A percentile compares a stretch with the other conserved stretches of the same genome.
phyloP scores from a whole-genome alignment of 2,797 vertebrate genomes.

The Cirrhinus molitorella region DNA sequence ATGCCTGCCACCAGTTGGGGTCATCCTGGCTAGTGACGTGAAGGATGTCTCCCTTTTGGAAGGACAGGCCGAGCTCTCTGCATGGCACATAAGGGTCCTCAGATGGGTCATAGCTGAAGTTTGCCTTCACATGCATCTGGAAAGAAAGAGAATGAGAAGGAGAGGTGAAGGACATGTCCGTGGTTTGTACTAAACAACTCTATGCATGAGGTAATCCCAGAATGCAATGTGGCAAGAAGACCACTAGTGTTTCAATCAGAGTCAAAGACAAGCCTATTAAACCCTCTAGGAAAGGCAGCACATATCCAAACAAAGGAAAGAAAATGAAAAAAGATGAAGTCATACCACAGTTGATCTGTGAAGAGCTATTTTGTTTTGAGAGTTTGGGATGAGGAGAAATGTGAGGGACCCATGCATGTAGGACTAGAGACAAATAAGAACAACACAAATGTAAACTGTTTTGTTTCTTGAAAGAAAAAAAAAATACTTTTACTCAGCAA shows the following conservation, averaged over 20 bases:
- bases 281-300: not conserved
- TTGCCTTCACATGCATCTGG: constrained; percentile 93
- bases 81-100: constrained; percentile 96
- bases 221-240: not conserved
- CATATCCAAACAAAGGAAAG: not conserved
- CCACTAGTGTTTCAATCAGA: not conserved
- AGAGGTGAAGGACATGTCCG: not conserved
- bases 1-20: constrained; percentile 98
- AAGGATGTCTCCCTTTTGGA: constrained; percentile 96
- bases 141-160: constrained; percentile 37
- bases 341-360: constrained; percentile 93
- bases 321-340: constrained; percentile 53
- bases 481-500: not conserved
- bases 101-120: constrained; percentile 96
- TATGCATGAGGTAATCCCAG: not conserved
- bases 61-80: constrained; percentile 92
- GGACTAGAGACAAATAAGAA: constrained; percentile 77
- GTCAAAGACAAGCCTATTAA: not conserved
- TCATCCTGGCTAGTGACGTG: constrained; percentile 97
- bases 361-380: constrained; percentile 86
- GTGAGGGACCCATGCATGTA: constrained; percentile 96
- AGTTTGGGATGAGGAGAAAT: constrained; percentile 93
- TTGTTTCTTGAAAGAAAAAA: not conserved
- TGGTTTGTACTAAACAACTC: not conserved
- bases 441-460: not conserved